Evolutionary conservation across 2,888 invertebrate species (phyloP), one percentile per base, ranked within the genome.

Genomic region (Tinea semifulvella): DNA sequence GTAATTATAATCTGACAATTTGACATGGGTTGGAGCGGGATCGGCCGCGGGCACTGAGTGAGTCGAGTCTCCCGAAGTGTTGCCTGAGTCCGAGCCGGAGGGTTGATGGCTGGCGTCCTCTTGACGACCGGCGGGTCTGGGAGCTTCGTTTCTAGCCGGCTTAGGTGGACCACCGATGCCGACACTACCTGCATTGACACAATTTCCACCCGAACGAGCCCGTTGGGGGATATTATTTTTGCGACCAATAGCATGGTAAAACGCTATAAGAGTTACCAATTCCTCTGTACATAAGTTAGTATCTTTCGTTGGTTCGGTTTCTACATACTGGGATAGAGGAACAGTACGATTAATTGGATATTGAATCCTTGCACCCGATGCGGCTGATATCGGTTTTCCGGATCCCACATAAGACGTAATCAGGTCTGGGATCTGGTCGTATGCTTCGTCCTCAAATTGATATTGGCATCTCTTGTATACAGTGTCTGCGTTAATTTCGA

Each of bases 341-440:
- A 89, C 87, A 58, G 88, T 84, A 47, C 96, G 84, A 56, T 94
- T 93, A 50, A 92, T 88, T 0, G 96, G 96, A 49, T 86, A 89
- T 54, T 90, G 88, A 47, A 97, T 94, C 44, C 91, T 84, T 1
- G 96, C 96, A 0, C 94, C 94, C 1, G 95, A 96, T 0, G 91
- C 91, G 4, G 88, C 87, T 1, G 96, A 96, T 59, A 97, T 91
- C 1, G 94, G 89, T 59, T 94, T 92, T 13, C 91, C 92, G 38
- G 93, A 94, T 1, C 94, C 93, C 17, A 96, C 94, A 65, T 97
- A 96, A 52, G 90, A 95, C 4, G 95, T 95, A 50, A 97, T 94
- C 46, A 98, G 84, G 68, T 96, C 95, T 1, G 95, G 92, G 14
- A 97, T 93, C 2, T 94, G 94, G 61, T 94, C 94, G 61, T 95